A percentile compares a stretch with the other conserved stretches of the same genome.
Evolutionary conservation across 2,888 invertebrate genomes (phyloP).

Genomic region (Nephrotoma guestfalica): DNA sequence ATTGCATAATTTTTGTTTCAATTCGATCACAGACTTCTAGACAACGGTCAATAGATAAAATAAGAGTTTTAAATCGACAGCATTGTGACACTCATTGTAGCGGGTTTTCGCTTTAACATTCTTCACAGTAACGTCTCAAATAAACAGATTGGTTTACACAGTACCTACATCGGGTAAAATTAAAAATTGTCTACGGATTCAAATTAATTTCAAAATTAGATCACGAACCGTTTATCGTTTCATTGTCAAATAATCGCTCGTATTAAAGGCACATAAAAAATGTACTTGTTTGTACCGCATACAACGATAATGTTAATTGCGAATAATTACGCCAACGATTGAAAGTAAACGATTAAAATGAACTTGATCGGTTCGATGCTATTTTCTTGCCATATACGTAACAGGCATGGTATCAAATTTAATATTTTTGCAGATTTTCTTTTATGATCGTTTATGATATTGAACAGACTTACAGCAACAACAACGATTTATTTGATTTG

Average conservation of each 20-base stretch:
- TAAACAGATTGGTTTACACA: too few species aligned
- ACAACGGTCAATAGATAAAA: too few species aligned
- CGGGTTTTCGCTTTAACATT: too few species aligned
- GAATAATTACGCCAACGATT: neutral
- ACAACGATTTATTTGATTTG: neutral
- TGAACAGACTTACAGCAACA: neutral
- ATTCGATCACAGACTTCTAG: too few species aligned
- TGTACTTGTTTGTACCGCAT: neutral
- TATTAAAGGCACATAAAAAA: neutral
- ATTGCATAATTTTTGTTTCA: too few species aligned
- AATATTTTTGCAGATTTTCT: neutral
- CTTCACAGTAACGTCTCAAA: too few species aligned
- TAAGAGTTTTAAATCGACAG: too few species aligned
- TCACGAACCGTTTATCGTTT: neutral
- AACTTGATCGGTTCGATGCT: neutral
- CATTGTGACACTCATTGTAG: too few species aligned
- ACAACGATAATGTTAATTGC: neutral
- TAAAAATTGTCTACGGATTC: neutral
- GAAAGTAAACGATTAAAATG: neutral
- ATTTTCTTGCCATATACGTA: neutral
- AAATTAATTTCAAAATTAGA: neutral
- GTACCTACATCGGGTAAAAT: neutral
- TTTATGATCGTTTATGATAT: neutral
- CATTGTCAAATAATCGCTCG: neutral
- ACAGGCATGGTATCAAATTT: neutral